Percentiles rank a stretch among this genome's conserved stretches.
phyloP scores from a whole-genome alignment of 2,797 vertebrate genomes.

The Aselliscus stoliczkanus region DNA sequence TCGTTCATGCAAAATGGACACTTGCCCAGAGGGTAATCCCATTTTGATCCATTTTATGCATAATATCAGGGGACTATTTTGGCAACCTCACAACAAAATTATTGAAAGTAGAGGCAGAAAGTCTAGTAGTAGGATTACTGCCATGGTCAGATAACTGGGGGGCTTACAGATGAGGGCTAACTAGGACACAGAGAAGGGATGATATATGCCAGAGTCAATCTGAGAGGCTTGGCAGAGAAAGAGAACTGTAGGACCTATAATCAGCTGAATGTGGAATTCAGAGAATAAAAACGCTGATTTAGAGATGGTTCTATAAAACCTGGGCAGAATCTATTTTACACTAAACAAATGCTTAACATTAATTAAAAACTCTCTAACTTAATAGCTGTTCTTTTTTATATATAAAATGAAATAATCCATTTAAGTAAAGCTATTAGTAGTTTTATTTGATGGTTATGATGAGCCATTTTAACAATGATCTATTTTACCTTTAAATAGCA shows the following conservation, averaged over 20 bases:
- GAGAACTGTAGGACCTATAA: neutral
- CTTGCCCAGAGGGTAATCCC: neutral
- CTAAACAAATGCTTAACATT: neutral
- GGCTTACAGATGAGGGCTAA: neutral
- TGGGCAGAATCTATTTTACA: neutral
- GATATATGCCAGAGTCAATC: neutral
- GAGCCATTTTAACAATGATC: slow-evolving; percentile 34
- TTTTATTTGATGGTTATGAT: slow-evolving; percentile 29
- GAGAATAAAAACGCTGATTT: neutral
- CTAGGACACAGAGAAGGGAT: neutral
- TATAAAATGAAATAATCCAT: slow-evolving; percentile 25
- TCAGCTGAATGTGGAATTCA: neutral
- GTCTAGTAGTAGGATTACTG: neutral
- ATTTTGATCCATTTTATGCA: neutral
- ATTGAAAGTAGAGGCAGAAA: neutral
- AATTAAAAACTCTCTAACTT: slow-evolving; percentile 20
- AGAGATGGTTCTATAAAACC: neutral
- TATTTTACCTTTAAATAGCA: slow-evolving; percentile 47
- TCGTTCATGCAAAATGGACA: neutral
- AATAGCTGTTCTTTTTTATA: neutral
- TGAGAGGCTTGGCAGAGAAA: neutral
- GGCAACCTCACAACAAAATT: neutral
- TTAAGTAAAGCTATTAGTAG: slow-evolving; percentile 24
- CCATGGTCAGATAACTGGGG: neutral
- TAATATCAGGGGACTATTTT: neutral